Percentiles rank a stretch among this genome's conserved stretches.
Evolutionary conservation across 1,140 invertebrate genomes (phyloP).

Genomic region (Saxidomus purpurata): DNA sequence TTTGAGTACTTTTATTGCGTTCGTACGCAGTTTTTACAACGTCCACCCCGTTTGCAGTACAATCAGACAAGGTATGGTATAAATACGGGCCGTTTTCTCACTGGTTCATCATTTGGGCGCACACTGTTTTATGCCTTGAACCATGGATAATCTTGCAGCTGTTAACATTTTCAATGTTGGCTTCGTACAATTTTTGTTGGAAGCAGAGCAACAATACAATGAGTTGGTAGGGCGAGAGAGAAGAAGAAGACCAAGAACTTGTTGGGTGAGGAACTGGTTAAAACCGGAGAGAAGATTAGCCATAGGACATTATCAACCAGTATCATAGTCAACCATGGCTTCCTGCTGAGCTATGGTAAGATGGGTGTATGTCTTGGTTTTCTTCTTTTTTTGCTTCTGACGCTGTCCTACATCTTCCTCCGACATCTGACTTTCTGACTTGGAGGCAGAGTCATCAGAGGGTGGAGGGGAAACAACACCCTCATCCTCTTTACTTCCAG

Average conservation of each 20-base stretch:
- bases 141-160: too few species aligned
- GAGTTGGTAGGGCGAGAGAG: not conserved
- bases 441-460: constrained; percentile 21
- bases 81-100: too few species aligned
- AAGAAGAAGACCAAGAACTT: not conserved
- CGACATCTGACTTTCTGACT: constrained; percentile 19
- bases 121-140: too few species aligned
- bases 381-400: not conserved
- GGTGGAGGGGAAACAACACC: constrained; percentile 16
- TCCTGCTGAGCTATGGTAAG: not conserved
- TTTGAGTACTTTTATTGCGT: too few species aligned
- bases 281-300: constrained; percentile 1
- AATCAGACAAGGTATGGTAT: too few species aligned
- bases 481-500: not conserved
- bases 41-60: too few species aligned
- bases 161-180: not conserved
- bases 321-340: not conserved
- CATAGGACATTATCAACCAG: not conserved
- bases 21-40: too few species aligned
- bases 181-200: not conserved
- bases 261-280: not conserved
- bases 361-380: constrained; percentile 2
- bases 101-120: too few species aligned
- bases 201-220: constrained; percentile 5
- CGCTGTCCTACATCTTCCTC: not conserved